Evolutionary conservation across 1,140 invertebrate genomes (phyloP), one percentile per base, ranked within the genome.

Genomic region (Drosophila micromelanica): DNA sequence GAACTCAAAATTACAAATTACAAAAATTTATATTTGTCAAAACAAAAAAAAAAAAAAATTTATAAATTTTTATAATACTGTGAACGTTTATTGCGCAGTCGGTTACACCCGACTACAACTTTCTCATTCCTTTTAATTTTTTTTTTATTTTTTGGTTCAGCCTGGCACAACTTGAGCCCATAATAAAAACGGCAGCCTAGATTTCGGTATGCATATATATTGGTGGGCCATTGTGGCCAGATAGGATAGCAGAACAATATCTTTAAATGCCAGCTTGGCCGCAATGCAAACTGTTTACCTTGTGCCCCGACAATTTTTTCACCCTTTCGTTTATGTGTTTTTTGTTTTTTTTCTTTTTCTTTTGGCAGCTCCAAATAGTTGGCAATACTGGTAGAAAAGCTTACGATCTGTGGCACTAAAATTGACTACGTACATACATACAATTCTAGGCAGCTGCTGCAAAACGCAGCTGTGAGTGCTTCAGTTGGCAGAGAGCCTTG

Each of bases 201-300:
- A 76, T 78, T 76, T 76, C 61, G 49, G 20, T 49, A 27, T 9
- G 13, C 9, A 30, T 45, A 51, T 52, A 51, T 65, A 71, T 57
- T 64, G 52, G 56, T 23, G 68, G 27, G 37, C 37, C 45, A 76
- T 74, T 63, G 71, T 59, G 23, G 63, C 52, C 6, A 76, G 69
- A 64, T 38, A 61, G 38, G 42, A 61, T 51, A 38, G 46, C 61
- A 70, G 65, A 71, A 75, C 74, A 71, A 54, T 73, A 73, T 68
- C 70, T 73, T 68, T 73, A 73, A 73, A 60, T 73, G 70, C 23
- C 70, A 69, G 48, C 13, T 49, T 54, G 60, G 56, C 73, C 55
- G 68, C 61, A 71, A 72, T 72, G 45, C 45, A 78, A 70, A 72
- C 76, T 67, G 67, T 78, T 76, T 78, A 76, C 67, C 68, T 78